These are phyloP conservation scores for Sepioteuthis lessoniana DNA, from an alignment of 2,888 invertebrate species.

Conservation along the genomic window DNA sequence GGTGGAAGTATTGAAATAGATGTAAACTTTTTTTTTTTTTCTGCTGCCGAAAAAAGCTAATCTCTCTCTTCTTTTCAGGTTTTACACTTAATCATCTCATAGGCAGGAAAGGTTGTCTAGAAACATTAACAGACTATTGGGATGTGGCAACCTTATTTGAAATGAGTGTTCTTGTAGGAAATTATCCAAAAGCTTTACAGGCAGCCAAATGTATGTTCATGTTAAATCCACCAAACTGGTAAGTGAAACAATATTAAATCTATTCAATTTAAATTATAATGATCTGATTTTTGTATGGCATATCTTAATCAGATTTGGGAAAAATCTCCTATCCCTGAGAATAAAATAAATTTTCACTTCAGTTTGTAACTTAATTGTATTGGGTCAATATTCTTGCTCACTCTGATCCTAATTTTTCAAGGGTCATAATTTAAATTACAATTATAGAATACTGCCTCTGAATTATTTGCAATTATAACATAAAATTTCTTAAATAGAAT, in stretches of 20 bases:
- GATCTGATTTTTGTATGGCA: too few relatives aligned
- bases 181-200: constrained; percentile 96
- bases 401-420: too few relatives aligned
- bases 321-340: too few relatives aligned
- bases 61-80: constrained; percentile 76
- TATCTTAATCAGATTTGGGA: too few relatives aligned
- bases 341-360: too few relatives aligned
- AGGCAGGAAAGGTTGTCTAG: constrained; percentile 96
- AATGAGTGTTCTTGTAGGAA: constrained; percentile 96
- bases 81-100: constrained; percentile 97
- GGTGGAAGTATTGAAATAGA: too few relatives aligned
- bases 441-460: too few relatives aligned
- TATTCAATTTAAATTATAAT: background rate
- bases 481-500: too few relatives aligned
- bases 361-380: too few relatives aligned
- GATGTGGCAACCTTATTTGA: constrained; percentile 99
- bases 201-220: constrained; percentile 84
- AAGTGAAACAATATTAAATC: constrained; percentile 50
- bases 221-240: constrained; percentile 78
- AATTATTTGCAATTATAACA: too few relatives aligned
- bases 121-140: constrained; percentile 96
- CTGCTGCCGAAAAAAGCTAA: background rate
- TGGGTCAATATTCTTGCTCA: too few relatives aligned
- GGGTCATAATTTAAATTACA: too few relatives aligned
- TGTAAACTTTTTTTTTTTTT: background rate